These are phyloP conservation scores for Agriopis marginaria DNA, from an alignment of 2,888 invertebrate genomes.

Conservation along the genomic window DNA sequence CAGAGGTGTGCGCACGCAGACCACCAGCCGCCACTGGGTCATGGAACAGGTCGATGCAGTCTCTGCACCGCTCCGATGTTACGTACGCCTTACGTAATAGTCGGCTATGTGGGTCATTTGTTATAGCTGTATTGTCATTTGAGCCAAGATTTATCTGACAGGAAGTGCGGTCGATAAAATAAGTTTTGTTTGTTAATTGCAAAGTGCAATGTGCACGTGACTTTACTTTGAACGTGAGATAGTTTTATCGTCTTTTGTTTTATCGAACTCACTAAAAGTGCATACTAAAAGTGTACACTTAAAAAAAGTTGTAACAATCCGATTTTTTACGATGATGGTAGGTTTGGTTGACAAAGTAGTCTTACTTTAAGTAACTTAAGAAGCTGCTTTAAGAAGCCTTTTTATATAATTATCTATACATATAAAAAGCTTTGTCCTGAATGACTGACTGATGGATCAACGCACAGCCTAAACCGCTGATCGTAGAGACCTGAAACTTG, in stretches of 20 bases:
- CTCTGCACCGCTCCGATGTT: slow-evolving; percentile 46
- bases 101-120: slow-evolving; percentile 27
- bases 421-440: no score
- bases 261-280: not conserved
- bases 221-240: not conserved
- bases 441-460: no score
- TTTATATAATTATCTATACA: no score
- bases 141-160: slow-evolving; percentile 13
- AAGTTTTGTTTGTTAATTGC: slow-evolving; percentile 9
- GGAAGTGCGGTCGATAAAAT: slow-evolving; percentile 16
- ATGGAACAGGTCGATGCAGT: slow-evolving; percentile 55
- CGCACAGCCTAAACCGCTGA: no score
- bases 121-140: slow-evolving; percentile 16
- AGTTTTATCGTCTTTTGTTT: not conserved
- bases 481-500: no score
- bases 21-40: slow-evolving; percentile 48
- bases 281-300: not conserved
- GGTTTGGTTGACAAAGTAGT: no score
- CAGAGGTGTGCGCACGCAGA: slow-evolving; percentile 72
- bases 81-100: slow-evolving; percentile 39
- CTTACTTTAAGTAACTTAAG: no score
- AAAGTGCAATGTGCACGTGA: slow-evolving; percentile 2
- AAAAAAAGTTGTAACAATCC: not conserved
- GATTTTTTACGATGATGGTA: not conserved
- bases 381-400: no score